These are phyloP conservation scores for Serranus cabrilla DNA, from an alignment of 2,797 vertebrate species.

Conservation along the genomic window DNA sequence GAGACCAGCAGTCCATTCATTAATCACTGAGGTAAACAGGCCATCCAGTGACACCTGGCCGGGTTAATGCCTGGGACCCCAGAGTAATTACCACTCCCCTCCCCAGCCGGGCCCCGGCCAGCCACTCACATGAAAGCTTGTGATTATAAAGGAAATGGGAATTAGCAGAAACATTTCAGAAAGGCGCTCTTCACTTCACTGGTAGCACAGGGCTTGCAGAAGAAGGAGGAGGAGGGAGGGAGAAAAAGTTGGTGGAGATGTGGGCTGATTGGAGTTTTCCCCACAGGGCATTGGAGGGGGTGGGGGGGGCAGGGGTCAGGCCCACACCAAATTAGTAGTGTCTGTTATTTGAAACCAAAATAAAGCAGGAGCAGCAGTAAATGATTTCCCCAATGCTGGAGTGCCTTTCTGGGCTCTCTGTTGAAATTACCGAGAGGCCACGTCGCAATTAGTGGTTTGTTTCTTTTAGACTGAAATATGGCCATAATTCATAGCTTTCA, in stretches of 20 bases:
- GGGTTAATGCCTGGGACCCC: constrained; percentile 92
- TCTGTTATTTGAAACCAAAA: constrained; percentile 96
- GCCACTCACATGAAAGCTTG: constrained; percentile 92
- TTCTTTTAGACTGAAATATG: constrained; percentile 91
- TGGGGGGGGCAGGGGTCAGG: constrained; percentile 86
- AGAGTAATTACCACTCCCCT: constrained; percentile 90
- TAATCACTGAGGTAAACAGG: constrained; percentile 93
- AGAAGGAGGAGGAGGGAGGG: constrained; percentile 20
- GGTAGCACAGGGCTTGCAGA: constrained; percentile 76
- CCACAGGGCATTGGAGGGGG: constrained; percentile 74
- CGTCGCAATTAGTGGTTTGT: constrained; percentile 90
- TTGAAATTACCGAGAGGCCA: constrained; percentile 87
- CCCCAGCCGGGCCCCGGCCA: constrained; percentile 79
- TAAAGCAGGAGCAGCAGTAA: constrained; percentile 91
- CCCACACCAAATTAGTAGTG: constrained; percentile 92
- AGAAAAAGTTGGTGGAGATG: constrained; percentile 67
- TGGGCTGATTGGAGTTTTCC: constrained; percentile 92
- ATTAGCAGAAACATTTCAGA: constrained; percentile 93
- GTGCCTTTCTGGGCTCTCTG: constrained; percentile 84
- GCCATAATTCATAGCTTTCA: constrained; percentile 91
- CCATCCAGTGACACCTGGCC: constrained; percentile 93
- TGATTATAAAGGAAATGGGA: constrained; percentile 97
- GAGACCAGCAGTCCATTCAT: constrained; percentile 92
- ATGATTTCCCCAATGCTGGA: constrained; percentile 87
- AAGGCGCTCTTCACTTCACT: constrained; percentile 84